Base-by-base conservation (phyloP, 2,113 vertebrate species). In the Phaetusa simplex region DNA sequence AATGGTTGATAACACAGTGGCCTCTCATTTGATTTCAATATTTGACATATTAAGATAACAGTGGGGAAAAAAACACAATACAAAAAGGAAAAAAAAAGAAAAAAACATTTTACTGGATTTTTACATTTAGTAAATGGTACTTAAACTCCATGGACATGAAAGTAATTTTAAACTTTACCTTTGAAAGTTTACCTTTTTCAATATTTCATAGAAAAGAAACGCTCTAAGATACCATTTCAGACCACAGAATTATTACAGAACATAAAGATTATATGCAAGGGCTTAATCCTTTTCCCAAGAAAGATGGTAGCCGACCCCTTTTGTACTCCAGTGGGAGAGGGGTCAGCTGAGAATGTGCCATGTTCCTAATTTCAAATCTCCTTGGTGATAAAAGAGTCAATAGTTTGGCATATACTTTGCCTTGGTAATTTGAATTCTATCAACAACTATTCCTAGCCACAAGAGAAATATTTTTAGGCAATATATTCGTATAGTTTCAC, bases 231-330 rank as follows among this genome's bases (percentile, higher is more conserved):
- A 97, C 96, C 29, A 70, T 77, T 96, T 93, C 91, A 97, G 96
- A 97, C 88, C 97, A 98, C 85, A 97, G 97, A 97, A 96, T 96
- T 97, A 91, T 97, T 97, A 98, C 96, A 97, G 97, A 97, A 97
- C 90, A 90, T 81, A 95, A 96, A 93, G 94, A 90, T 93, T 97
- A 97, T 97, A 97, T 52, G 91, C 78, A 97, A 98, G 93, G 91
- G 77, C 72, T 97, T 95, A 92, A 95, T 96, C 89, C 86, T 93
- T 91, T 93, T 97, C 89, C 86, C 87, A 94, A 16, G 53, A 50
- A 87, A 88, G 88, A 77, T 30, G 71, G 67, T 50, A 65, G 71
- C 42, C 62, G 58, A 82, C 66, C 66, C 83, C n/a, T 34, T 66
- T 90, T 66, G 66, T 77, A 65, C 84, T 95, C 81, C 86, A 49